Conservation (phyloP, 2,113 vertebrate species). For the Cynoglossus semilaevis region DNA sequence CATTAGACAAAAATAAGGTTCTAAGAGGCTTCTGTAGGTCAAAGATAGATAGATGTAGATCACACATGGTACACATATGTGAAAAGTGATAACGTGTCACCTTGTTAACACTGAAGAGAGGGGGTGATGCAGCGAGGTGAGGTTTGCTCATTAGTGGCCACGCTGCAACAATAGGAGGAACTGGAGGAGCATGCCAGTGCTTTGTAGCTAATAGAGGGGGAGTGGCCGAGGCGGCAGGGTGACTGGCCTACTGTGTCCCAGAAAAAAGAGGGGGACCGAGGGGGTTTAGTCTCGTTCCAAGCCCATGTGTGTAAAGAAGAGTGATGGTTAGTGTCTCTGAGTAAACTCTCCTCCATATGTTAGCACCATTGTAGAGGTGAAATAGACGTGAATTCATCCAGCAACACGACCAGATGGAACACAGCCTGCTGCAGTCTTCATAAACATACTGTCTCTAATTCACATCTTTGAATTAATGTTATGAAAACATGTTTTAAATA, state of each 20-base stretch:
- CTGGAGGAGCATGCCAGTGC: conserved; percentile 30
- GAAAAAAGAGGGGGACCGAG: background rate
- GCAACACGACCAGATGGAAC: background rate
- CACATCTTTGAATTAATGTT: too few species aligned
- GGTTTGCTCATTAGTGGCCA: conserved; percentile 48
- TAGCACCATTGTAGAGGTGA: conserved; percentile 19
- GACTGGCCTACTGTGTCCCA: conserved; percentile 33
- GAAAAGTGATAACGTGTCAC: too few species aligned
- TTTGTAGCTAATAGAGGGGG: conserved; percentile 41
- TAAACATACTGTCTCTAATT: too few species aligned
- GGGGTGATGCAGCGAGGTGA: conserved; percentile 5
- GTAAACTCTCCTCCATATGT: conserved; percentile 47
- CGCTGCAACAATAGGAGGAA: conserved; percentile 43
- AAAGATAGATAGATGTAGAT: too few species aligned
- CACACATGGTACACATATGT: too few species aligned
- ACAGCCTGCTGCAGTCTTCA: too few species aligned
- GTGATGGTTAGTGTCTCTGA: conserved; percentile 10
- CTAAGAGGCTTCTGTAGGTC: too few species aligned
- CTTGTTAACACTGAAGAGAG: background rate
- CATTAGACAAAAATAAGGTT: too few species aligned
- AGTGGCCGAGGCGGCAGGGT: conserved; percentile 23
- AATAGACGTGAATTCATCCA: background rate
- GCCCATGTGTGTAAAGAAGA: conserved; percentile 32
- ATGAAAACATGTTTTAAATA: too few species aligned
- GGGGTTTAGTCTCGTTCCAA: conserved; percentile 30